Evolutionary conservation across 2,797 vertebrate species (phyloP).

Genomic region (Merluccius polli): DNA sequence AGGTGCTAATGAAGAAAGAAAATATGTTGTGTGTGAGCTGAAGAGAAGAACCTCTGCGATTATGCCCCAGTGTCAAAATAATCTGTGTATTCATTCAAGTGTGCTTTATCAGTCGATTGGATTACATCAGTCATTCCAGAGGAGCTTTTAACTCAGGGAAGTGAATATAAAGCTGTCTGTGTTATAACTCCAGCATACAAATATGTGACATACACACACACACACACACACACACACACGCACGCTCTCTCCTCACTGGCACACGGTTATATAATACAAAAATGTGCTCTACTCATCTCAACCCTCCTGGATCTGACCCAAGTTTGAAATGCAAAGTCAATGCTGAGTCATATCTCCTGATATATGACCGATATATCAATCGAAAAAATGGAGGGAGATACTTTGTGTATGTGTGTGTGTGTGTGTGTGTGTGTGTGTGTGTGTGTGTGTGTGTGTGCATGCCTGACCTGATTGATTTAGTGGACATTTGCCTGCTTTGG

Average conservation of each 20-base stretch:
- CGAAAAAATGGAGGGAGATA: not conserved
- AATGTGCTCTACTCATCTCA: conserved; percentile 44
- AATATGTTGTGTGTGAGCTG: not conserved
- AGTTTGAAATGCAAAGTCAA: conserved; percentile 50
- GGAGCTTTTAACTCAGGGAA: not conserved
- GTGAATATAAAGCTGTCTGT: not conserved
- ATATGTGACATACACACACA: not conserved
- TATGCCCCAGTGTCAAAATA: not conserved
- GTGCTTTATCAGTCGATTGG: not conserved
- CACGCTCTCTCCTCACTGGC: conserved; percentile 14
- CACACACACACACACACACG: conserved; percentile 9
- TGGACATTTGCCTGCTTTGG: not conserved
- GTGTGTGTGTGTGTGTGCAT: not conserved
- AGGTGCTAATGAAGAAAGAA: not conserved
- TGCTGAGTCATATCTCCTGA: conserved; percentile 47
- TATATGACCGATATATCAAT: not conserved
- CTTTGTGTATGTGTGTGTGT: not conserved
- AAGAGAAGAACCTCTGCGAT: not conserved
- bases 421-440: no score
- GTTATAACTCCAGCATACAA: not conserved
- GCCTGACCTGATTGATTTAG: not conserved
- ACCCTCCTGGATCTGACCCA: conserved; percentile 34
- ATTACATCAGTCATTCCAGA: not conserved
- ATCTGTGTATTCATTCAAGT: not conserved
- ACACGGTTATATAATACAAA: conserved; percentile 42